phyloP scores from a whole-genome alignment of 2,888 invertebrate genomes.

The Chydorus sphaericus region DNA sequence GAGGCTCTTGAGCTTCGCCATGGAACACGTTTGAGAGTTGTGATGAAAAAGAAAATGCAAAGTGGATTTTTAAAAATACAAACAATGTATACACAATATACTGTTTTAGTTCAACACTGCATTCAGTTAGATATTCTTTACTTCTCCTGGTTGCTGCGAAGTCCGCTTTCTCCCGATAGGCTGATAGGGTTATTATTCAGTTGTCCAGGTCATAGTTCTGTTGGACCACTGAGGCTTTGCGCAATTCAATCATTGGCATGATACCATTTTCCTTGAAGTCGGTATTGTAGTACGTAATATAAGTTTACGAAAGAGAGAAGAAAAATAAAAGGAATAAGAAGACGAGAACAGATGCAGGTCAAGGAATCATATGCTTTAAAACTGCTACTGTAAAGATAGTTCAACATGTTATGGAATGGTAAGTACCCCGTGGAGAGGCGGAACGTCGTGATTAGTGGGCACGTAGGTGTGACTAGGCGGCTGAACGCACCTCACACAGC shows the following conservation, averaged over 20 bases:
- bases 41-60: background rate
- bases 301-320: constrained; percentile 10
- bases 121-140: background rate
- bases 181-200: background rate
- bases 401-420: background rate
- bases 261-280: constrained; percentile 42
- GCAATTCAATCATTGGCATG: constrained; percentile 48
- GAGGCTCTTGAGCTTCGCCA: constrained; percentile 5
- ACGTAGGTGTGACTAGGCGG: constrained; percentile 43
- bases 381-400: background rate
- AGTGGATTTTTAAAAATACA: background rate
- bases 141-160: background rate
- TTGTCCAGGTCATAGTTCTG: constrained; percentile 4
- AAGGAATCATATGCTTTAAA: constrained; percentile 6
- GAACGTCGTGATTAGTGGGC: constrained; percentile 41
- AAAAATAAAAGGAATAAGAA: background rate
- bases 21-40: background rate
- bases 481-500: constrained; percentile 59
- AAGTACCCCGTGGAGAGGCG: constrained; percentile 39
- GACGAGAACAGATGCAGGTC: background rate
- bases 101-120: background rate
- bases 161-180: background rate
- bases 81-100: background rate
- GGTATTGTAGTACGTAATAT: no score
- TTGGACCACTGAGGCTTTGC: constrained; percentile 32